Conservation (phyloP, 2,888 invertebrate species). For the Endotricha flammealis region DNA sequence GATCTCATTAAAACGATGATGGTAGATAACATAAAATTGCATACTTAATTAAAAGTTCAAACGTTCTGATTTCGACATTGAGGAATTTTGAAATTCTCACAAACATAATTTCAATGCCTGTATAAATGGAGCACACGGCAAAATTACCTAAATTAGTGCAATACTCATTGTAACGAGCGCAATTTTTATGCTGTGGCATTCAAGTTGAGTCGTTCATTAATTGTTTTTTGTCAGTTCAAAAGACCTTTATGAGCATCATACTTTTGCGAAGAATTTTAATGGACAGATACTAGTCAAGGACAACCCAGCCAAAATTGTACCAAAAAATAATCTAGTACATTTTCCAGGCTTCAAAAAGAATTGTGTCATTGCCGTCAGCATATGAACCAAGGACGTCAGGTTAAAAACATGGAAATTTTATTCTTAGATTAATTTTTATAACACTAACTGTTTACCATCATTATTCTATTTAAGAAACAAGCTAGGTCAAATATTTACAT, state of each 20-base stretch:
- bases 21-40: not conserved
- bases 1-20: not conserved
- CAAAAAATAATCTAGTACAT: too few species aligned
- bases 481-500: too few species aligned
- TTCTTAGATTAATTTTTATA: too few species aligned
- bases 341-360: too few species aligned
- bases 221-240: slow-evolving; percentile 34
- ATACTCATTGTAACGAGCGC: slow-evolving; percentile 15
- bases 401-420: too few species aligned
- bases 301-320: too few species aligned
- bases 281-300: too few species aligned
- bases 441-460: too few species aligned
- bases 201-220: slow-evolving; percentile 27
- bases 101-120: slow-evolving; percentile 18
- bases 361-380: too few species aligned
- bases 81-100: slow-evolving; percentile 19
- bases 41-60: slow-evolving; percentile 7
- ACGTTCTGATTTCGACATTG: slow-evolving; percentile 12
- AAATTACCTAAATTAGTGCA: slow-evolving; percentile 22
- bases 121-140: slow-evolving; percentile 15
- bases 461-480: too few species aligned
- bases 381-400: too few species aligned
- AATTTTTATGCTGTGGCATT: slow-evolving; percentile 17
- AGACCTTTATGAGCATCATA: slow-evolving; percentile 27
- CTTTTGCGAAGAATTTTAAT: slow-evolving; percentile 25